Evolutionary conservation across 2,113 vertebrate genomes (phyloP), one percentile per base, ranked within the genome.

Genomic region (Phasianus colchicus): DNA sequence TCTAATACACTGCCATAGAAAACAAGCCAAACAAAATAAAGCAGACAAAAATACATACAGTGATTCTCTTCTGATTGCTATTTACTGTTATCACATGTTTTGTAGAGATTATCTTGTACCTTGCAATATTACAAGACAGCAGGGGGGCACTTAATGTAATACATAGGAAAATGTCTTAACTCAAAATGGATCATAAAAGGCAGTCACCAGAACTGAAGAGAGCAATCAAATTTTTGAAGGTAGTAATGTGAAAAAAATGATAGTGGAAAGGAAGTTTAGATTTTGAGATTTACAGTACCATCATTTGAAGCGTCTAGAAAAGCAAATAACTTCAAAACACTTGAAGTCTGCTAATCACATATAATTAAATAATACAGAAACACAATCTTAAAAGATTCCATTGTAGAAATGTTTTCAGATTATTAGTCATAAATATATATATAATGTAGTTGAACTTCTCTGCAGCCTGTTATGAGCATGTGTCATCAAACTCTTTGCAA

Each of bases 121-220:
- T 48, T 73, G 32, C 91, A 82, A 42, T 40, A 29, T 32, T 20
- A 5, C 38, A 18, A 55, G 77, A 90, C 83, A 94, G 86, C 83
- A 95, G 91, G 81, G 91, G 89, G 83, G 83, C 89, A 92, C 94
- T 93, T 82, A 78, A 93, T 89, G 86, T 92, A 90, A 95, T 81
- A 11, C 52, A 93, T 84, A 10, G 32, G 52, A 82, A 84, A 95
- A 79, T 13, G 13, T 45, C 50, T 76, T 11, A 84, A 60, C 65
- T 78, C 29, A 65, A 50, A 93, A 82, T 15, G 11, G 13, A 9
- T 54, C 86, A 30, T 32, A 64, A 78, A 69, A 89, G 25, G 34
- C 32, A 54, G 16, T 12, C 50, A 60, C 3, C 2, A 42, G 42
- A 70, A 54, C 9, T 55, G 17, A 25, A 60, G 18, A 22, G 12